A percentile compares a stretch with the other conserved stretches of the same genome.
Conservation (phyloP, 2,888 invertebrate species). For the Parapristionchus giblindavisi region DNA sequence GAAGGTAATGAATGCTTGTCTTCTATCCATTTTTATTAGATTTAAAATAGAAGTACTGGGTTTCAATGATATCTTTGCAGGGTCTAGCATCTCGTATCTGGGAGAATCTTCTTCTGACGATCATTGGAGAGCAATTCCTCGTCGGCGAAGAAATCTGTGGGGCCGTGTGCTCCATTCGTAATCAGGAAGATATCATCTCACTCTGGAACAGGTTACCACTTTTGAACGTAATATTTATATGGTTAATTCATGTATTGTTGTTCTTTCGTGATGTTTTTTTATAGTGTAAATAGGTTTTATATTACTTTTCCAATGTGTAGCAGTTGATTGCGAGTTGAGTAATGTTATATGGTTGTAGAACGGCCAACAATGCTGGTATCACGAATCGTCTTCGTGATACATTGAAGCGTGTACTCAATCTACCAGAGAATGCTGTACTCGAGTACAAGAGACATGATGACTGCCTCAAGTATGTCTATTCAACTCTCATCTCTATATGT, state of each 20-base stretch:
- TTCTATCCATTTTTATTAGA: neutral
- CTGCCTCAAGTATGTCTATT: slow-evolving; percentile 78
- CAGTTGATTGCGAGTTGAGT: neutral
- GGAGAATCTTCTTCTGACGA: slow-evolving; percentile 97
- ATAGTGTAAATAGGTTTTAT: too few relatives aligned
- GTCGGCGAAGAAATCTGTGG: slow-evolving; percentile 90
- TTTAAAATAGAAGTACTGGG: neutral
- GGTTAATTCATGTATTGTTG: too few relatives aligned
- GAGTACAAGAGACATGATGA: slow-evolving; percentile 82
- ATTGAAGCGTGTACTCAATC: slow-evolving; percentile 89
- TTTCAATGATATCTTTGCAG: slow-evolving; percentile 70
- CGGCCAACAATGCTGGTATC: slow-evolving; percentile 86
- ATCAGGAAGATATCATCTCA: slow-evolving; percentile 76
- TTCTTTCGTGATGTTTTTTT: too few relatives aligned
- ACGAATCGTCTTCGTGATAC: slow-evolving; percentile 93
- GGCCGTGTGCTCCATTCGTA: slow-evolving; percentile 91
- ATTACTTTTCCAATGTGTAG: too few relatives aligned
- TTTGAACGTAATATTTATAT: neutral
- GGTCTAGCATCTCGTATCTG: slow-evolving; percentile 93
- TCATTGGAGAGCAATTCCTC: slow-evolving; percentile 79
- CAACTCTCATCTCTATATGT: neutral
- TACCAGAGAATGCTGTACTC: slow-evolving; percentile 89
- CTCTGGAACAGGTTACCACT: slow-evolving; percentile 52
- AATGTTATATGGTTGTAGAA: slow-evolving; percentile 75
- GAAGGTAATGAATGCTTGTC: slow-evolving; percentile 70